phyloP scores from a whole-genome alignment of 2,797 vertebrate species.

The Argyrosomus regius region DNA sequence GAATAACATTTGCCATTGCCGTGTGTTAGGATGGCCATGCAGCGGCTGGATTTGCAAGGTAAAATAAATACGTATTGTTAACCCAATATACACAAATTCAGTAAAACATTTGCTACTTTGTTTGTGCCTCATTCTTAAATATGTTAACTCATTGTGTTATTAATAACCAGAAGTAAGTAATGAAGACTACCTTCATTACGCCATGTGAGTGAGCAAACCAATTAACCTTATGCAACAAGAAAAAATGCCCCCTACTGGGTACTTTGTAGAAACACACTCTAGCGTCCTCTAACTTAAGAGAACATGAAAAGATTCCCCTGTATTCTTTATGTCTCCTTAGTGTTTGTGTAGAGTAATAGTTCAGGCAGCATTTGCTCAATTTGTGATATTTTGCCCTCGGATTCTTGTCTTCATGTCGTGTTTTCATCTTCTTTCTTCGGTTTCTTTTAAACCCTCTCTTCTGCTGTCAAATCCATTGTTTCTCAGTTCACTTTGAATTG shows the following conservation, averaged over 20 bases:
- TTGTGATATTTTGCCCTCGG: slow-evolving; percentile 33
- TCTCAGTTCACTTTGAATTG: slow-evolving; percentile 39
- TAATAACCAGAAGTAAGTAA: too few species aligned
- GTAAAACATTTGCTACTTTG: too few species aligned
- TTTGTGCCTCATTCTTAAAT: too few species aligned
- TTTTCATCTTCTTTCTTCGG: slow-evolving; percentile 25
- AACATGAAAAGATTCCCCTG: slow-evolving; percentile 46
- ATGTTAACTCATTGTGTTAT: too few species aligned
- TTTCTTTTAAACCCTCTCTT: slow-evolving; percentile 33
- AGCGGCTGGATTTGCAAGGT: too few species aligned
- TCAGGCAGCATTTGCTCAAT: slow-evolving; percentile 7
- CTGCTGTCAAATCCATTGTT: slow-evolving; percentile 43
- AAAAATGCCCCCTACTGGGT: slow-evolving; percentile 69
- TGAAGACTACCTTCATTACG: too few species aligned
- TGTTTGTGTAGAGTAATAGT: slow-evolving; percentile 11
- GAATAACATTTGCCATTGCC: slow-evolving; percentile 3
- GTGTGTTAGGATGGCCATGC: not conserved
- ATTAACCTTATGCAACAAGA: slow-evolving; percentile 56
- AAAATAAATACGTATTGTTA: too few species aligned
- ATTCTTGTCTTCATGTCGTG: slow-evolving; percentile 26
- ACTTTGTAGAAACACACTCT: slow-evolving; percentile 44
- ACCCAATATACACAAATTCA: too few species aligned
- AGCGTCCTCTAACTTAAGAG: slow-evolving; percentile 23
- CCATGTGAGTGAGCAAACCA: slow-evolving; percentile 2
- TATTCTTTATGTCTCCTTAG: slow-evolving; percentile 24